Conservation (phyloP, 2,113 vertebrate genomes). For the Psittacus erithacus region DNA sequence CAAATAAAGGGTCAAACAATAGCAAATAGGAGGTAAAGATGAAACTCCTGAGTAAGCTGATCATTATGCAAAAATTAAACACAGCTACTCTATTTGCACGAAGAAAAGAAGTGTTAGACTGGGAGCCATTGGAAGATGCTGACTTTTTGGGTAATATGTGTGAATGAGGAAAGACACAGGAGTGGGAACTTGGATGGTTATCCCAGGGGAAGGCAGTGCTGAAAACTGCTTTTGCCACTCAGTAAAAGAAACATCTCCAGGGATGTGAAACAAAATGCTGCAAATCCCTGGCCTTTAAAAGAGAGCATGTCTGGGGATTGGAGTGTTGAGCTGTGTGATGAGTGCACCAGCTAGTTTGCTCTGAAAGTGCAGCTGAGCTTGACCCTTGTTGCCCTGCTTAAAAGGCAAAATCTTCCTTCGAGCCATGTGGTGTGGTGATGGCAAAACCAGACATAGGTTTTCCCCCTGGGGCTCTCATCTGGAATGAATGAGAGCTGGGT, state of each 20-base stretch:
- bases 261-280: not conserved
- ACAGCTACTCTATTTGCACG: not conserved
- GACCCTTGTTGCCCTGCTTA: not conserved
- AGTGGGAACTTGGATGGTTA: not conserved
- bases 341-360: not conserved
- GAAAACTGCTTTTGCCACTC: not conserved
- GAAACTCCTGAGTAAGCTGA: not conserved
- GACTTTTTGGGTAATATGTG: not conserved
- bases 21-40: not conserved
- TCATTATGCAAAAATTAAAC: not conserved
- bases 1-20: not conserved
- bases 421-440: not conserved
- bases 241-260: not conserved
- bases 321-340: not conserved
- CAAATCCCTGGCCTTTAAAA: not conserved
- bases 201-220: not conserved
- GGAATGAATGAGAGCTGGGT: not conserved
- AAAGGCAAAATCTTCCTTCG: not conserved
- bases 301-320: not conserved
- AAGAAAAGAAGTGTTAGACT: not conserved
- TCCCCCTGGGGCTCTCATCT: not conserved
- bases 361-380: not conserved
- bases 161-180: not conserved
- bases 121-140: not conserved
- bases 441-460: not conserved